A percentile compares a stretch with the other conserved stretches of the same genome.
Conservation (phyloP, 1,140 invertebrate species). For the Aphis craccivora region DNA sequence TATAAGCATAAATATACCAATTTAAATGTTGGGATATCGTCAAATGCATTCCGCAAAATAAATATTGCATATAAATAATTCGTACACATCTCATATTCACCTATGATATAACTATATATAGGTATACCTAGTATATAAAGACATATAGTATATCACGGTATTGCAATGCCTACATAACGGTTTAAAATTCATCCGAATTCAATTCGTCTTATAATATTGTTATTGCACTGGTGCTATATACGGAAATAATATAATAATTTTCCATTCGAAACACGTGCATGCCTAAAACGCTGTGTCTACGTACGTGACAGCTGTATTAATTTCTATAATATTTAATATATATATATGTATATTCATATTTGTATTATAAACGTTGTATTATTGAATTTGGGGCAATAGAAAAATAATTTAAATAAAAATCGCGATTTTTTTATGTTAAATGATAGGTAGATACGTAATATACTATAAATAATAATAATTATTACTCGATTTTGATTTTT, state of each 20-base stretch:
- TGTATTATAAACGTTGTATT: neutral
- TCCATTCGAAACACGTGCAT: neutral
- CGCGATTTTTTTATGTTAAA: neutral
- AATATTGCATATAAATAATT: neutral
- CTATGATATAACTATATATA: neutral
- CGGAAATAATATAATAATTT: neutral
- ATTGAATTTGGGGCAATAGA: neutral
- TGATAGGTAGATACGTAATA: neutral
- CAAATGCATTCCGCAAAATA: neutral
- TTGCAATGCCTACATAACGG: neutral
- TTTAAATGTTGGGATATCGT: neutral
- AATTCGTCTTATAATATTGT: neutral
- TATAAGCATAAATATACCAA: neutral
- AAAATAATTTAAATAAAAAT: neutral
- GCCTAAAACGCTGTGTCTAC: neutral
- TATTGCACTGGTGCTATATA: neutral
- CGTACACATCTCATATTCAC: neutral
- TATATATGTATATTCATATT: too few relatives aligned
- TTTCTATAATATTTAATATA: neutral
- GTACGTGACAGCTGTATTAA: constrained; percentile 1
- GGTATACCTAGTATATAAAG: neutral
- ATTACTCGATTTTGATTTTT: neutral
- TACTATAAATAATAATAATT: neutral
- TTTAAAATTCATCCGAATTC: constrained; percentile 4
- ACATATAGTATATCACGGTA: neutral